phyloP scores from a whole-genome alignment of 1,140 invertebrate genomes.

The Trissolcus basalis region DNA sequence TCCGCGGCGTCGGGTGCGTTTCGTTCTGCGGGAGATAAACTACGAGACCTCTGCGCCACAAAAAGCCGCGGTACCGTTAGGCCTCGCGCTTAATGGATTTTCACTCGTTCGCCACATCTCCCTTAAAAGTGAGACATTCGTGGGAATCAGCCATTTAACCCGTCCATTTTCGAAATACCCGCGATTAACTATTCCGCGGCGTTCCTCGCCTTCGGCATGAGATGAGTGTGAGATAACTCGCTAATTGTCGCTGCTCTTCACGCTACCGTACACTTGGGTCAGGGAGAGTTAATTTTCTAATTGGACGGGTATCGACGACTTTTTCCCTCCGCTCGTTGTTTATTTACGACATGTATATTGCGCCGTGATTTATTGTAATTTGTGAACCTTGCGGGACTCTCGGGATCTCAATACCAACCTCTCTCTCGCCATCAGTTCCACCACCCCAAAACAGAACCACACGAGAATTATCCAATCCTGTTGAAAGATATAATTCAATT shows the following conservation, averaged over 20 bases:
- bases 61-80: conserved; percentile 56
- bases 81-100: conserved; percentile 57
- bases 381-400: not conserved
- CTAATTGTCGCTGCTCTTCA: conserved; percentile 49
- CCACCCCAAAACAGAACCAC: too few species aligned
- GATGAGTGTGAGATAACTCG: conserved; percentile 49
- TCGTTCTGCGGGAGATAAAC: conserved; percentile 61
- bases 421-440: too few species aligned
- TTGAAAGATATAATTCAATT: too few species aligned
- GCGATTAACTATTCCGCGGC: conserved; percentile 50
- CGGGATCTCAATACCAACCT: not conserved
- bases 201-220: conserved; percentile 33
- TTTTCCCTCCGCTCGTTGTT: not conserved
- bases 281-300: conserved; percentile 47
- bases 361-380: conserved; percentile 10
- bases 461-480: too few species aligned
- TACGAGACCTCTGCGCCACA: conserved; percentile 56
- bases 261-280: conserved; percentile 38
- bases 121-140: conserved; percentile 59
- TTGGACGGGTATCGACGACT: conserved; percentile 23
- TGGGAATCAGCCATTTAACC: conserved; percentile 58
- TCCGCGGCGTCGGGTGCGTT: conserved; percentile 61
- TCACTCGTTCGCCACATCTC: conserved; percentile 55
- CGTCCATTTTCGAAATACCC: conserved; percentile 53
- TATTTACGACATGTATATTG: conserved; percentile 12